Base-by-base conservation (phyloP, 2,888 invertebrate genomes). In the Brachylomia viminalis region DNA sequence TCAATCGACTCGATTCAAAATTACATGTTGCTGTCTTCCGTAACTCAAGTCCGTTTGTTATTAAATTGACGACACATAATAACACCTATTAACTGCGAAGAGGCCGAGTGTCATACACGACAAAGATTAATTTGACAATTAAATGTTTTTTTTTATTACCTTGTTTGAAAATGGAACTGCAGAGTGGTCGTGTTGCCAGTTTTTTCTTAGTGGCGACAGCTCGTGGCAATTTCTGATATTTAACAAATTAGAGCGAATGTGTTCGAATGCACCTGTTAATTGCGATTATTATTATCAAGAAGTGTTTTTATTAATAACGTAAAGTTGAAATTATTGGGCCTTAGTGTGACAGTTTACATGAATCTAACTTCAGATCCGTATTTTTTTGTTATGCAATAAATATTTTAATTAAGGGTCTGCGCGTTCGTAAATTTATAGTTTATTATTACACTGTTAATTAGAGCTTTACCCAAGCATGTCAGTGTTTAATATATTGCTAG, bases 21-120 rank as follows among this genome's bases (percentile, higher is more conserved):
- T 95, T 95, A 94, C 90, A 94, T 82, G 94, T 93, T 94, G 84
- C 88, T 90, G 90, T 93, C 89, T 93, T 92, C 92, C 91, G 91
- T 92, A 91, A 92, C 91, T 88, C 88, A 88, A 79, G 88, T 91
- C 85, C 91, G 92, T 92, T 93, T 92, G 91, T 92, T 92, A 92
- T 92, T 91, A 91, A 92, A 91, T 91, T 91, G 91, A 92, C 90
- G 94, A 94, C 92, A 92, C 87, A 88, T 94, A 95, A 95, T 95
- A 92, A 93, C 92, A 89, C 84, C 89, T 85, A 92, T 94, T 92
- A 92, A 88, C 86, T 90, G 89, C 87, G 75, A 86, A 88, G 86
- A 87, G 90, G 89, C 85, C 83, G 88, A 88, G 86, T 92, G 89
- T 91, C 90, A 89, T 89, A 79, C 78, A 87, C 84, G 85, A 88